These are phyloP conservation scores for Plebejus melissa DNA, from an alignment of 2,888 invertebrate species.

Conservation along the genomic window DNA sequence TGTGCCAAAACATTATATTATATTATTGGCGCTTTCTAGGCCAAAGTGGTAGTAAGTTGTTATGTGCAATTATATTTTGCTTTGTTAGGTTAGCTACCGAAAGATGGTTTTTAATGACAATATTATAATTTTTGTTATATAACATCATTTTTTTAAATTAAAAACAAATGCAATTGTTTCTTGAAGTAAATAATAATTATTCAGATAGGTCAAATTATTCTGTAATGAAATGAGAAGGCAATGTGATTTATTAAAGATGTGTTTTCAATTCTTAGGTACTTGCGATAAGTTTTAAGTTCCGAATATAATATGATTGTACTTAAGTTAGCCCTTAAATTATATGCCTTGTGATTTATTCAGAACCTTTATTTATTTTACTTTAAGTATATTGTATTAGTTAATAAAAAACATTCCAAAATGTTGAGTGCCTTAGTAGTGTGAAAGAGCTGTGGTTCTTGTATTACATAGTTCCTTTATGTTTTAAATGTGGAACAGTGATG, in stretches of 20 bases:
- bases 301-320: not conserved
- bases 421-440: constrained; percentile 16
- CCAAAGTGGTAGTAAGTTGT: not conserved
- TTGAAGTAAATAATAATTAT: not conserved
- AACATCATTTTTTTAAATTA: not conserved
- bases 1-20: not conserved
- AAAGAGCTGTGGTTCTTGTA: not conserved
- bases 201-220: not conserved
- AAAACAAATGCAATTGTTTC: not conserved
- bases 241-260: not conserved
- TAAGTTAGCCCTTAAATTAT: not conserved
- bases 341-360: not conserved
- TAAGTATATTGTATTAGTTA: not conserved
- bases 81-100: not conserved
- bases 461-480: not conserved
- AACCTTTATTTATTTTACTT: not conserved
- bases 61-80: not conserved
- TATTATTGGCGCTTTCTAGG: not conserved
- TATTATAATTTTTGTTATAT: not conserved
- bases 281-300: not conserved
- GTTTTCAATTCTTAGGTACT: not conserved
- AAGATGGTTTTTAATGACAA: not conserved
- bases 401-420: constrained; percentile 2
- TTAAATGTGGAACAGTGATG: not conserved
- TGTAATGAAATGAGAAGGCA: not conserved